These are phyloP conservation scores for Aproaerema taeniolella DNA, from an alignment of 2,888 invertebrate genomes.

Conservation along the genomic window DNA sequence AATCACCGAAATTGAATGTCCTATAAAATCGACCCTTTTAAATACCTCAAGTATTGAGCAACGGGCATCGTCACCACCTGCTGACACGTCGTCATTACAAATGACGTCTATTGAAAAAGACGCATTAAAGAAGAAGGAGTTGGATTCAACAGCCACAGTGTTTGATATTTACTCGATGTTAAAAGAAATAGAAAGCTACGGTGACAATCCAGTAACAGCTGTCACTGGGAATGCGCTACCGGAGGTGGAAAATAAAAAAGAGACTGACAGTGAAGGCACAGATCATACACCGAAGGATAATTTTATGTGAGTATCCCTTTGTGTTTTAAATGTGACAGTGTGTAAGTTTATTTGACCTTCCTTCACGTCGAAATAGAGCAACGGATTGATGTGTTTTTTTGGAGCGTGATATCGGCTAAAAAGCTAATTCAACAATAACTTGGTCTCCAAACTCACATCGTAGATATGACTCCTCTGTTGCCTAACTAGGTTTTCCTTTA, in stretches of 20 bases:
- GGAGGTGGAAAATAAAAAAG: conserved; percentile 35
- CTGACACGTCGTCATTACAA: conserved; percentile 9
- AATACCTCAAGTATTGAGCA: neutral
- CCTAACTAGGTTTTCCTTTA: neutral
- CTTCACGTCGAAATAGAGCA: too few relatives aligned
- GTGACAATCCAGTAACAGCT: conserved; percentile 54
- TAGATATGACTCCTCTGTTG: neutral
- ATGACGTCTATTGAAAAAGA: conserved; percentile 26
- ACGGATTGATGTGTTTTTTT: too few relatives aligned
- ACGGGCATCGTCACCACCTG: neutral
- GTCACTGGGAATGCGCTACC: conserved; percentile 29
- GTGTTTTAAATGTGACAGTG: too few relatives aligned
- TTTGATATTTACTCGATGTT: conserved; percentile 72
- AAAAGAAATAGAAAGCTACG: conserved; percentile 69
- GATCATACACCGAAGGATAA: conserved; percentile 52
- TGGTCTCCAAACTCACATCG: neutral
- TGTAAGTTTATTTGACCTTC: too few relatives aligned
- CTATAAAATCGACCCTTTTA: neutral
- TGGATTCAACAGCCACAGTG: conserved; percentile 55
- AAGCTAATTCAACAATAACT: too few relatives aligned
- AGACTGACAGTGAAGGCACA: conserved; percentile 6
- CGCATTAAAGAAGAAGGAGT: conserved; percentile 34
- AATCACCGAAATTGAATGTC: conserved; percentile 12
- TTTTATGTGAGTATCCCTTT: conserved; percentile 48
- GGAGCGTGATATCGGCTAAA: too few relatives aligned